Conservation (phyloP, 2,113 vertebrate genomes). For the Nesogale talazaci region DNA sequence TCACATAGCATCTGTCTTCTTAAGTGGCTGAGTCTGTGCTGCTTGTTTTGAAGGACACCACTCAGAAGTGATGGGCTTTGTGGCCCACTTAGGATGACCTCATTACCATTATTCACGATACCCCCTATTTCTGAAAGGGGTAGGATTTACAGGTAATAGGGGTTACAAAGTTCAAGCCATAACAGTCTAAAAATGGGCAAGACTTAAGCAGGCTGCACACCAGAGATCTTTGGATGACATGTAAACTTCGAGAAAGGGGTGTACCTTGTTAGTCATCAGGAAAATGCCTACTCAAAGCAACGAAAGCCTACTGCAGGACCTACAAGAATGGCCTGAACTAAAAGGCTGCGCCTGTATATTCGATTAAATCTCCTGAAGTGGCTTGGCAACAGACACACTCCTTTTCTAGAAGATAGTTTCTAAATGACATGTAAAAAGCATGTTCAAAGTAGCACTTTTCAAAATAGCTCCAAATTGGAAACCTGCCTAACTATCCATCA, state of each 20-base stretch:
- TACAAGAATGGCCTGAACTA: constrained; percentile 1
- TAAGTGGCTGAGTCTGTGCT: background rate
- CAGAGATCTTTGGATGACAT: background rate
- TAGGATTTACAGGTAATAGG: background rate
- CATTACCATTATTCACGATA: background rate
- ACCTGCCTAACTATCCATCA: background rate
- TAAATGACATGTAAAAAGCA: background rate
- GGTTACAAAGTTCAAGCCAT: background rate
- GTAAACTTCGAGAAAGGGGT: background rate
- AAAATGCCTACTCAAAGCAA: background rate
- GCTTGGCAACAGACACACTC: background rate
- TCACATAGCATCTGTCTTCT: background rate
- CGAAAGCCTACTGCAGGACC: background rate
- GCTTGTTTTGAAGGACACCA: background rate
- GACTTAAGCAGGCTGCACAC: background rate
- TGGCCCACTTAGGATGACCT: background rate
- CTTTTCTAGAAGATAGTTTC: background rate
- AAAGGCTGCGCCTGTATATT: background rate
- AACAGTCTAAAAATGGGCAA: background rate
- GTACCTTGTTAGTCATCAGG: background rate
- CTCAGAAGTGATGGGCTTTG: background rate
- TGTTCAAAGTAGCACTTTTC: background rate
- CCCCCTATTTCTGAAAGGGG: background rate
- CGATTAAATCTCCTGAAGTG: background rate
- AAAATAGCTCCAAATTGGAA: background rate